Evolutionary conservation across 2,113 vertebrate genomes (phyloP), one percentile per base, ranked within the genome.

Genomic region (Phoenicopterus ruber): DNA sequence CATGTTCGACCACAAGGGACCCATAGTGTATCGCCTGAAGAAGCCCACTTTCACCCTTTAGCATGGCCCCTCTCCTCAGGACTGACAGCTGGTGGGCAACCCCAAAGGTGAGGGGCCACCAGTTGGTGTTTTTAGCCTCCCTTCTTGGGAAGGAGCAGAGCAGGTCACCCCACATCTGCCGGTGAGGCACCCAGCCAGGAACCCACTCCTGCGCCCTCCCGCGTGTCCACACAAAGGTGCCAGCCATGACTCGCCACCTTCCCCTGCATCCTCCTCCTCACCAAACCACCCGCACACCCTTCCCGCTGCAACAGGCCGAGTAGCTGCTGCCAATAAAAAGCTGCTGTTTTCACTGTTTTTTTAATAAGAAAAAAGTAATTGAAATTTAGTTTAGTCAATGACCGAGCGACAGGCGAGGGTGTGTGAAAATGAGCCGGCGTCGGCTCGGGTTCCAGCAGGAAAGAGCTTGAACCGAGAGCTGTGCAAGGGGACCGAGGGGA

Each of bases 321-420:
- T 69, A 93, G 70, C 40, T 95, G 84, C 79, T 71, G 69, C 47
- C 82, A 93, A 84, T 90, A 94, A 90, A 95, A 89, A 66, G 5
- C 26, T 5, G 17, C 70, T 73, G 42, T 76, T 86, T 58, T 90
- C 76, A 31, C 46, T 77, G 21, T 0, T 12, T 89, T 95, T 90
- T 95, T 66, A 61, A 70, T 73, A 84, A 54, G 61, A 71, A 93
- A 93, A 95, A 89, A 84, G 81, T 90, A 93, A 97, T 58, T 88
- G 58, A 94, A 94, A 95, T 94, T 96, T 94, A 94, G 94, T 97
- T 90, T 94, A 93, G 69, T 91, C 90, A 88, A 85, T 86, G 87
- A 93, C 74, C 4, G 2, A 94, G 81, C 0, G 1, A 83, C 80
- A 83, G 46, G 17, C 63, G 50, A 95, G 59, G 57, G 76, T n/a